Base-by-base conservation (phyloP, 2,888 invertebrate species). In the Meghimatium bilineatum region DNA sequence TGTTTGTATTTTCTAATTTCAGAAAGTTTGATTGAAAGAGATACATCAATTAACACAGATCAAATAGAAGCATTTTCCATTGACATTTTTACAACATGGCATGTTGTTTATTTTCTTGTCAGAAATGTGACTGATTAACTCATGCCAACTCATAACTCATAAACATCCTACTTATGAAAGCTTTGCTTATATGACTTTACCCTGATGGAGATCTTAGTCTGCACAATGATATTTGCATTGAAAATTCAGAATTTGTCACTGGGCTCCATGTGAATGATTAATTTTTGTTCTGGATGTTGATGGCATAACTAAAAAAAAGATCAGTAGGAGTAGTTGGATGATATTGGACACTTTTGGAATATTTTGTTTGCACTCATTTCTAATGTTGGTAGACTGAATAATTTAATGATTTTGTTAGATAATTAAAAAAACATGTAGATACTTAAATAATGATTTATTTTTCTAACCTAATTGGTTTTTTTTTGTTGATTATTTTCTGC, bases 81-180 rank as follows among this genome's bases (percentile, higher is more conserved):
- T 66, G 63, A 60, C 17, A 76, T 52, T 49, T 82, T 32, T 3
- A 52, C 75, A 82, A 67, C 76, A 26, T n/a, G 66, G 82, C 82
- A 82, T 82, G 82, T 38, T 63, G 72, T 44, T 49, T 23, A 56
- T n/a, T 77, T 36, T 77, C 63, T 63, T 77, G 63, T 3, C 34
- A 60, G 60, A 77, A 60, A 34, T 17, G 38, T 74, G 81, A 81
- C 74, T 81, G 72, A 74, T 74, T 74, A 81, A 81, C 81, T 81
- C 38, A 63, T 66, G 44, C 74, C 60, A 23, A 60, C 56, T 17
- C 72, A n/a, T n/a, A n/a, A n/a, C n/a, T n/a, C n/a, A 56, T 60
- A 81, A 63, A 74, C 32, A 63, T 74, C 79, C 74, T 81, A 69
- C 52, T 63, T 67, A 49, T 82, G 36, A 82, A 74, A 82, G 75